Evolutionary conservation across 1,140 invertebrate genomes (phyloP).

Genomic region (Hylaeus volcanicus): DNA sequence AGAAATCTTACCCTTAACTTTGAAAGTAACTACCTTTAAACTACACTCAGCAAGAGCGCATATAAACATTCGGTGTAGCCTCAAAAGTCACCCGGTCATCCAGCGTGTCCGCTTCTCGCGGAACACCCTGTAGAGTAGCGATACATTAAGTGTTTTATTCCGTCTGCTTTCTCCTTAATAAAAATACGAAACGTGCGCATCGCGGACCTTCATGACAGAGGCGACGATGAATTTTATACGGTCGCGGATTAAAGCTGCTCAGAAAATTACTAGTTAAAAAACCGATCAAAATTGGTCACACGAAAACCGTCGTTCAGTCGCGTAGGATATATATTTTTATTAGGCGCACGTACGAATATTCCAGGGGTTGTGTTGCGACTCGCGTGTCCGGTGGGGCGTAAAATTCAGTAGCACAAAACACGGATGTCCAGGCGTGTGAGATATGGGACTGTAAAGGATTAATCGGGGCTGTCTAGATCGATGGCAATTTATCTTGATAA

Average conservation of each 20-base stretch:
- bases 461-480: slow-evolving; percentile 41
- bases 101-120: not conserved
- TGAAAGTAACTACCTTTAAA: too few relatives aligned
- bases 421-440: slow-evolving; percentile 35
- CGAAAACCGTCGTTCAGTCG: slow-evolving; percentile 15
- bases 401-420: slow-evolving; percentile 42
- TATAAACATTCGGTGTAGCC: too few relatives aligned
- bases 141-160: not conserved
- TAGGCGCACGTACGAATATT: not conserved
- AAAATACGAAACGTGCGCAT: not conserved
- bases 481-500: slow-evolving; percentile 46
- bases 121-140: not conserved
- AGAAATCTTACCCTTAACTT: too few relatives aligned
- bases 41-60: too few relatives aligned
- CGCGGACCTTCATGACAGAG: not conserved
- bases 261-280: not conserved
- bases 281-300: slow-evolving; percentile 12
- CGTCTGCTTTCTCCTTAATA: not conserved
- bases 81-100: too few relatives aligned
- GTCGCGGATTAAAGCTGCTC: not conserved
- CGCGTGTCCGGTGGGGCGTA: not conserved
- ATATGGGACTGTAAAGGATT: slow-evolving; percentile 41
- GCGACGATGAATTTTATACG: not conserved
- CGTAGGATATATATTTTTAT: slow-evolving; percentile 29
- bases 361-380: not conserved